Conservation (phyloP, 2,888 invertebrate genomes). For the Brenthis ino region DNA sequence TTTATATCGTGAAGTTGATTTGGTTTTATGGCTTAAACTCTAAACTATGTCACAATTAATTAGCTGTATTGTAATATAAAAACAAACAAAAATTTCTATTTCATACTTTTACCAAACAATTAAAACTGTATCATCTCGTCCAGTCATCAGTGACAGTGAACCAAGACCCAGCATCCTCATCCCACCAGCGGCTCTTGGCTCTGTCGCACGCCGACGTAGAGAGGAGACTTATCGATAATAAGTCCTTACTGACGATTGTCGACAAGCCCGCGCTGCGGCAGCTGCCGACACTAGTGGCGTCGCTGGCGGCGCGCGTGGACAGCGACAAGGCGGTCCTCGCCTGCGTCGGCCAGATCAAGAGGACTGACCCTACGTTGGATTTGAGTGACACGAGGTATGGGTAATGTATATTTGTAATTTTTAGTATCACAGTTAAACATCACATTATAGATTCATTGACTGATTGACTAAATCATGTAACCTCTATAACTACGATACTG, state of each 20-base stretch:
- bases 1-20: no score
- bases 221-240: constrained; percentile 94
- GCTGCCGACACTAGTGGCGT: constrained; percentile 85
- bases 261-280: constrained; percentile 91
- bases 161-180: constrained; percentile 91
- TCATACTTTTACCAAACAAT: no score
- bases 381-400: constrained; percentile 83
- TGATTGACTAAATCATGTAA: no score
- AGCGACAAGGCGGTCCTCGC: constrained; percentile 94
- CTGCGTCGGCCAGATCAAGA: constrained; percentile 86
- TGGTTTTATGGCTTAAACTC: no score
- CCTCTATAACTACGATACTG: no score
- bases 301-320: constrained; percentile 90
- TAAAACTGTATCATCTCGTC: neutral
- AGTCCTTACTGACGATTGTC: constrained; percentile 91
- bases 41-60: no score
- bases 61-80: no score
- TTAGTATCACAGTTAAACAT: no score
- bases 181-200: constrained; percentile 93
- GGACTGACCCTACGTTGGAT: constrained; percentile 83
- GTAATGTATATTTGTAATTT: no score
- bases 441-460: no score
- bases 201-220: constrained; percentile 93
- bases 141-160: constrained; percentile 80
- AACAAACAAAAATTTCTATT: no score